Evolutionary conservation across 2,797 vertebrate species (phyloP).

Genomic region (Oryzias dopingdopingensis): DNA sequence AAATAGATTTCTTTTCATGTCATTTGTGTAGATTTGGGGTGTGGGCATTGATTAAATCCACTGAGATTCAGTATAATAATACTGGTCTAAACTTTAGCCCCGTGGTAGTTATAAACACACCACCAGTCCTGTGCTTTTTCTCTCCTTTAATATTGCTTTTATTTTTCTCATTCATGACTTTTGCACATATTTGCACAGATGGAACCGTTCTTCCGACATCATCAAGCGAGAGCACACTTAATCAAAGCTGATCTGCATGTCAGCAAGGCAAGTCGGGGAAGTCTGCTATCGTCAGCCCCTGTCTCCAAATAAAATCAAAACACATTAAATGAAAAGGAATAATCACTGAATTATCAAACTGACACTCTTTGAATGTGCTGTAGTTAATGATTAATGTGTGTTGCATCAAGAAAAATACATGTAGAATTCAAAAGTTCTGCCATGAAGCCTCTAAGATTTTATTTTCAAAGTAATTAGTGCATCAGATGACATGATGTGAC

Average conservation of each 20-base stretch:
- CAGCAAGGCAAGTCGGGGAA: conserved; percentile 9
- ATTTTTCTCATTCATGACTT: not conserved
- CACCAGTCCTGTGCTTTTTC: too few species aligned
- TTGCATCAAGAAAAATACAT: conserved; percentile 5
- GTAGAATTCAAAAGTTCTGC: conserved; percentile 2
- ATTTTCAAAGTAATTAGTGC: conserved; percentile 17
- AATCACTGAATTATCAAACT: conserved; percentile 4
- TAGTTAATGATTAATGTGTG: conserved; percentile 22
- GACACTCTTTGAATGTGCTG: not conserved
- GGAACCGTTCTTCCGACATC: conserved; percentile 21
- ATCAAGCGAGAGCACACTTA: conserved; percentile 18
- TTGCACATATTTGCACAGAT: conserved; percentile 8
- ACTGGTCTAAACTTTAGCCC: too few species aligned
- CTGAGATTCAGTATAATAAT: too few species aligned
- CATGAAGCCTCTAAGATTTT: conserved; percentile 6
- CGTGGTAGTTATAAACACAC: too few species aligned
- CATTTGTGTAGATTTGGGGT: too few species aligned
- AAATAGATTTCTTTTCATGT: too few species aligned
- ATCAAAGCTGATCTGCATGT: conserved; percentile 29
- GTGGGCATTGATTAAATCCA: too few species aligned
- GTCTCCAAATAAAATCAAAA: conserved; percentile 11
- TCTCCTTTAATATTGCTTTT: too few species aligned
- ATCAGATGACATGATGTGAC: conserved; percentile 18
- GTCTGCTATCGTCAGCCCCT: conserved; percentile 6
- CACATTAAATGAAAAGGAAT: conserved; percentile 15